phyloP scores from a whole-genome alignment of 2,797 vertebrate genomes.

The Psittacula echo region DNA sequence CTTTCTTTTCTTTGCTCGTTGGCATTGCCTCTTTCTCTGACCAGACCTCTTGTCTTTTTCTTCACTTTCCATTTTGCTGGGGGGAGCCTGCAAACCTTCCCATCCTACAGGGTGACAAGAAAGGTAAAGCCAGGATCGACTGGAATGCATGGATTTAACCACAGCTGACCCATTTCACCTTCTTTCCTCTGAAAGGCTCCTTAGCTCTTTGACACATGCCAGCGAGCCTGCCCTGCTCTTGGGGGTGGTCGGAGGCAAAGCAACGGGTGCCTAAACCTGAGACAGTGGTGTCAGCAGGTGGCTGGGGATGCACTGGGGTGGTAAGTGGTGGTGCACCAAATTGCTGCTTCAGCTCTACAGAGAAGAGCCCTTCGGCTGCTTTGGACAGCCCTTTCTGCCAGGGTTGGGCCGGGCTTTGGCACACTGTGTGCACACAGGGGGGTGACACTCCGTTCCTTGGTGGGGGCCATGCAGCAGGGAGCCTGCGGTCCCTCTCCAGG shows the following conservation, averaged over 20 bases:
- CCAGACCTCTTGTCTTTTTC: neutral
- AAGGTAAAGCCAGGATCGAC: neutral
- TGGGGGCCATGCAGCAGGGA: neutral
- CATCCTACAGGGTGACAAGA: neutral
- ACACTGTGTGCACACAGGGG: neutral
- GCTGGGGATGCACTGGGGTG: neutral
- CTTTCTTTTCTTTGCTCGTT: neutral
- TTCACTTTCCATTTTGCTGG: fast-evolving
- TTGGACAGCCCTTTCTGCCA: neutral
- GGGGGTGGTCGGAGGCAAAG: no score
- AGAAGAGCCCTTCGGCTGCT: neutral
- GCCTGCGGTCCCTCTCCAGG: neutral
- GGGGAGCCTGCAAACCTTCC: neutral
- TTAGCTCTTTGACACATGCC: neutral
- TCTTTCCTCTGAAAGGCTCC: neutral
- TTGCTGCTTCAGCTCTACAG: neutral
- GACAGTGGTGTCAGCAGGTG: neutral
- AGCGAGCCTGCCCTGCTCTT: neutral
- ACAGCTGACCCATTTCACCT: neutral
- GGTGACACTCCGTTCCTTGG: neutral
- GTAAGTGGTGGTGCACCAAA: neutral
- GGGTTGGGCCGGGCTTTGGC: no score
- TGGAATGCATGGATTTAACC: neutral
- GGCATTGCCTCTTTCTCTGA: no score
- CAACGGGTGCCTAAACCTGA: neutral